phyloP scores from a whole-genome alignment of 2,797 vertebrate species.

The Xiphorhynchus erythropygius region DNA sequence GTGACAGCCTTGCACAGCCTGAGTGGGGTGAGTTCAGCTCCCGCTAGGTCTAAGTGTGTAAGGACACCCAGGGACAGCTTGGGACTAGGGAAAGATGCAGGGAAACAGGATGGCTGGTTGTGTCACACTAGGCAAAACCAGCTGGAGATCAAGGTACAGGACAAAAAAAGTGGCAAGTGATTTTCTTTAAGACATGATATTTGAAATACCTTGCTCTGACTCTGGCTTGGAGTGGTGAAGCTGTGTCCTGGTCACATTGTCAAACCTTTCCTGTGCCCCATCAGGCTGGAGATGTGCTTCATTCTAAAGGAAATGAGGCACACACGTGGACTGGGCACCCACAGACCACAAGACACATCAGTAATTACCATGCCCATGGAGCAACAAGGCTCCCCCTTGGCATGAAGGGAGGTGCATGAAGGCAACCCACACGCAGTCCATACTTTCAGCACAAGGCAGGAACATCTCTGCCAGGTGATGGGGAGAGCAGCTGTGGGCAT shows the following conservation, averaged over 20 bases:
- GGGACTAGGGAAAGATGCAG: background rate
- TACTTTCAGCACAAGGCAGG: background rate
- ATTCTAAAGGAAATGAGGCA: background rate
- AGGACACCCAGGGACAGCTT: background rate
- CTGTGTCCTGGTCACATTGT: background rate
- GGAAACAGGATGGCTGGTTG: background rate
- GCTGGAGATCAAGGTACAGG: background rate
- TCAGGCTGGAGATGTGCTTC: background rate
- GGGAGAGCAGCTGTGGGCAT: background rate
- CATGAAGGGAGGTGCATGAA: rapidly evolving
- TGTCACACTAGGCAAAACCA: background rate
- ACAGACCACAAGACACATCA: rapidly evolving
- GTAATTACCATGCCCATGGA: background rate
- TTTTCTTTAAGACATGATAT: background rate
- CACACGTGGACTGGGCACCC: background rate
- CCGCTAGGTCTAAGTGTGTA: background rate
- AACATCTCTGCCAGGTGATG: background rate
- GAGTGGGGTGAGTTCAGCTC: background rate
- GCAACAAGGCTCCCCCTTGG: background rate
- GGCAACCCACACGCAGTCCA: background rate
- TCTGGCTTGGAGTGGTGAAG: background rate
- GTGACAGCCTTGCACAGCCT: background rate
- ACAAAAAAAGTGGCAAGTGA: background rate
- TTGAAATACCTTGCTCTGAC: background rate
- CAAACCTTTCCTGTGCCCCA: background rate